Evolutionary conservation across 1,140 invertebrate species (phyloP).

Genomic region (Bombus polaris): DNA sequence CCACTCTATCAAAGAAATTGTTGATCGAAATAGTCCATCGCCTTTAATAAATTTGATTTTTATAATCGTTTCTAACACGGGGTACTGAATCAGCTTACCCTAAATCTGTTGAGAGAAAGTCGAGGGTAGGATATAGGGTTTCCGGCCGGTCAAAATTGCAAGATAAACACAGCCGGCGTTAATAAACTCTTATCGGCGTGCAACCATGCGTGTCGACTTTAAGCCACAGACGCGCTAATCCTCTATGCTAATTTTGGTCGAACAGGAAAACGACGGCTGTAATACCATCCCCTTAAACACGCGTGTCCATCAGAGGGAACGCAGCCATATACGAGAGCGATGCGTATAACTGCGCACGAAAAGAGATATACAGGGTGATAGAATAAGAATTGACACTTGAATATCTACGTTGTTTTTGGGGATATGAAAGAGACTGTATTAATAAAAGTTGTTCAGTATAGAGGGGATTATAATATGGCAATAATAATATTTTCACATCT

Average conservation of each 20-base stretch:
- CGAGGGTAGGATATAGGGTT: not conserved
- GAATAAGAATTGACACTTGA: too few species aligned
- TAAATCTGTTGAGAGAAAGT: not conserved
- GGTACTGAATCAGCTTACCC: not conserved
- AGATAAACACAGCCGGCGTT: conserved; percentile 73
- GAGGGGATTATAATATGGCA: too few species aligned
- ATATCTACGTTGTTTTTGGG: too few species aligned
- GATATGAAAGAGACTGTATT: too few species aligned
- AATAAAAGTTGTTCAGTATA: too few species aligned
- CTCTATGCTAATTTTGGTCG: conserved; percentile 75
- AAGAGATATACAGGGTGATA: not conserved
- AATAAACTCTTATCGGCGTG: conserved; percentile 79
- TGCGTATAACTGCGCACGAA: not conserved
- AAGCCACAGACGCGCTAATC: conserved; percentile 75
- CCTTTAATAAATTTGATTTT: not conserved
- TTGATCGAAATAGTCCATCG: not conserved
- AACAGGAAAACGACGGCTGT: conserved; percentile 53
- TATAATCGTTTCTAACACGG: not conserved
- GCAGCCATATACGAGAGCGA: not conserved
- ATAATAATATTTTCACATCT: too few species aligned
- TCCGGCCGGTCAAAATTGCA: conserved; percentile 33
- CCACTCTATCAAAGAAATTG: not conserved
- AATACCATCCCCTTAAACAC: conserved; percentile 36
- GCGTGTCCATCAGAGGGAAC: conserved; percentile 11
- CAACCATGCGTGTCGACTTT: conserved; percentile 78